A percentile compares a stretch with the other conserved stretches of the same genome.
phyloP scores from a whole-genome alignment of 2,113 vertebrate genomes.

The Poeciliopsis prolifica region DNA sequence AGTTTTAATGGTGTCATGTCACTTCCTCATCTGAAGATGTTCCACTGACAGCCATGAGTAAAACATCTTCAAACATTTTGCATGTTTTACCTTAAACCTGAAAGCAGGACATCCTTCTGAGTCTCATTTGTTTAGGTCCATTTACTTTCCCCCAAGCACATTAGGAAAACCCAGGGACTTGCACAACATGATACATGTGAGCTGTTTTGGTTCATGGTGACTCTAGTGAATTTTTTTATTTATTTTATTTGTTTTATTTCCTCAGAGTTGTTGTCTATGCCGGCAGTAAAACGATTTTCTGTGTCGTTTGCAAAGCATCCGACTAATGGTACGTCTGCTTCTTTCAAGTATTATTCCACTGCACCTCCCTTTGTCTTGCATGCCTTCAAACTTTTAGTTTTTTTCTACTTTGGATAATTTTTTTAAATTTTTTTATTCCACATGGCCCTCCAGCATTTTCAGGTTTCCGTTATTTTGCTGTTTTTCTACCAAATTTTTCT shows the following conservation, averaged over 20 bases:
- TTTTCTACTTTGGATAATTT: constrained; percentile 50
- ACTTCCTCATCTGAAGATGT: constrained; percentile 43
- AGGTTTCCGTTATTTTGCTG: constrained; percentile 37
- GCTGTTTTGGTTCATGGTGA: constrained; percentile 80
- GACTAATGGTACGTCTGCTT: constrained; percentile 99
- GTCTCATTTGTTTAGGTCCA: background rate
- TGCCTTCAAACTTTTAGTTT: constrained; percentile 77
- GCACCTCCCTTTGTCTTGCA: constrained; percentile 83
- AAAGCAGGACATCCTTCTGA: constrained; percentile 6
- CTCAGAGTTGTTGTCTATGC: constrained; percentile 99
- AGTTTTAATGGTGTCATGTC: constrained; percentile 47
- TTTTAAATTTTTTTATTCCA: constrained; percentile 32
- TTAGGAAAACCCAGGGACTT: constrained; percentile 33
- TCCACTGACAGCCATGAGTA: constrained; percentile 15
- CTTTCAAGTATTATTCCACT: constrained; percentile 85
- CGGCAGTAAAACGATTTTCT: constrained; percentile 99
- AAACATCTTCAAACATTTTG: constrained; percentile 30
- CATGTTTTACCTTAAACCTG: constrained; percentile 11
- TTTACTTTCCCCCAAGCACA: constrained; percentile 15
- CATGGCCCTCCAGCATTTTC: constrained; percentile 66
- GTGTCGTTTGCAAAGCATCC: constrained; percentile 99
- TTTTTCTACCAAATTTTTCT: constrained; percentile 22
- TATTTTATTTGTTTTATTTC: constrained; percentile 84
- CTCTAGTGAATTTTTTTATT: constrained; percentile 88
- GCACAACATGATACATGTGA: constrained; percentile 39